phyloP scores from a whole-genome alignment of 2,888 invertebrate genomes.

The Cataglyphis altisquamis region DNA sequence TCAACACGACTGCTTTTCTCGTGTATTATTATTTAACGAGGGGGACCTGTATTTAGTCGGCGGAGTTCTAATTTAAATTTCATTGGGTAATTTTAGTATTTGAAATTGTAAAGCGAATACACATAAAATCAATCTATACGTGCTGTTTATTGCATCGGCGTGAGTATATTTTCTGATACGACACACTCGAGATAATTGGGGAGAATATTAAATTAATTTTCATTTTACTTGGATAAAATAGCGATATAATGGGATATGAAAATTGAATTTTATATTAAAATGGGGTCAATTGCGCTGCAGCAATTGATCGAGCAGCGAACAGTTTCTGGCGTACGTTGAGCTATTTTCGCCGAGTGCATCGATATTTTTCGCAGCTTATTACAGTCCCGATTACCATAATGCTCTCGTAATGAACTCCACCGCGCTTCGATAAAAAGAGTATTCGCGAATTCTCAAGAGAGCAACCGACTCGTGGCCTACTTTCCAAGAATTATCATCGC shows the following conservation, averaged over 20 bases:
- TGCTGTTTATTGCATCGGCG: neutral
- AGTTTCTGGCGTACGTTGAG: neutral
- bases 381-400: slow-evolving; percentile 36
- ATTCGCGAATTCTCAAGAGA: slow-evolving; percentile 32
- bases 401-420: slow-evolving; percentile 28
- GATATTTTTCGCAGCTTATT: slow-evolving; percentile 44
- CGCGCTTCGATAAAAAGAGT: slow-evolving; percentile 26
- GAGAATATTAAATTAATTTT: slow-evolving; percentile 30
- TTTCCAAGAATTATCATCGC: slow-evolving; percentile 67
- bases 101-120: neutral
- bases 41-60: slow-evolving; percentile 14
- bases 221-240: slow-evolving; percentile 20
- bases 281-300: slow-evolving; percentile 10
- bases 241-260: slow-evolving; percentile 6
- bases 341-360: slow-evolving; percentile 12
- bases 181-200: slow-evolving; percentile 21
- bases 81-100: neutral
- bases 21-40: slow-evolving; percentile 44
- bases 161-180: slow-evolving; percentile 1
- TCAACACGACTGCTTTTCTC: slow-evolving; percentile 1
- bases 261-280: slow-evolving; percentile 40
- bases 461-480: slow-evolving; percentile 49
- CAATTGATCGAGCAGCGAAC: slow-evolving; percentile 31
- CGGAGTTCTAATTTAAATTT: slow-evolving; percentile 26
- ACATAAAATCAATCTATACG: neutral